These are phyloP conservation scores for Oreochromis spilurus DNA, from an alignment of 2,113 vertebrate species.

Conservation along the genomic window DNA sequence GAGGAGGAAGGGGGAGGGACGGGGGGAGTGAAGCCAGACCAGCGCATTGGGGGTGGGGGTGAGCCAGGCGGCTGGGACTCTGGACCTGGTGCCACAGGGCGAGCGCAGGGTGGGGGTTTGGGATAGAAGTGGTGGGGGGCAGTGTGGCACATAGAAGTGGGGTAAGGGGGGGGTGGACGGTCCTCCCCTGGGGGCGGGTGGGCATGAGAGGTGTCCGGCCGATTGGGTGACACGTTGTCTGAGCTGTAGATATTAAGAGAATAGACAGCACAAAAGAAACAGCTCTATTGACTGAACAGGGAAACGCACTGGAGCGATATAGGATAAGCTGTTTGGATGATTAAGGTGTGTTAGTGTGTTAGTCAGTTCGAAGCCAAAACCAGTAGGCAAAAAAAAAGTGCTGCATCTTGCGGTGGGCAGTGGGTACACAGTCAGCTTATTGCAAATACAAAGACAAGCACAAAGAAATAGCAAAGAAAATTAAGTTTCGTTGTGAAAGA, in stretches of 20 bases:
- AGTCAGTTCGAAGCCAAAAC: constrained; percentile 42
- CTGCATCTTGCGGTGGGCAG: constrained; percentile 49
- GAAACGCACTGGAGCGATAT: constrained; percentile 58
- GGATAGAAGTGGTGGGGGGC: constrained; percentile 69
- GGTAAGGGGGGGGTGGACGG: constrained; percentile 74
- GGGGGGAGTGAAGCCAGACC: constrained; percentile 75
- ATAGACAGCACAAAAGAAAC: constrained; percentile 73
- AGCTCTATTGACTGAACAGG: constrained; percentile 73
- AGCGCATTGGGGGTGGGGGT: constrained; percentile 68
- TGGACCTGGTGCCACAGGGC: constrained; percentile 73
- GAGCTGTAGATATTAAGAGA: constrained; percentile 81
- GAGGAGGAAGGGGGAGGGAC: constrained; percentile 70
- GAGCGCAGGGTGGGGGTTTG: constrained; percentile 72
- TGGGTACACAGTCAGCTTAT: constrained; percentile 63
- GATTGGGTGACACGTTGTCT: constrained; percentile 78
- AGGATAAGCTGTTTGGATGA: constrained; percentile 52
- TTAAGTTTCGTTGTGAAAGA: constrained; percentile 53
- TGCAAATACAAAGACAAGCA: constrained; percentile 62
- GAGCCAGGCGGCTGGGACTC: constrained; percentile 73
- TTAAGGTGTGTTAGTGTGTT: constrained; percentile 48
- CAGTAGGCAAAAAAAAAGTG: constrained; percentile 6
- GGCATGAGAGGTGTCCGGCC: constrained; percentile 80
- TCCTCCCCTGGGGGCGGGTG: constrained; percentile 73
- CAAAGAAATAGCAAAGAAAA: constrained; percentile 57
- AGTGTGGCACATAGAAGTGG: constrained; percentile 62